phyloP scores from a whole-genome alignment of 1,140 invertebrate species.

The Drosophila sp. region DNA sequence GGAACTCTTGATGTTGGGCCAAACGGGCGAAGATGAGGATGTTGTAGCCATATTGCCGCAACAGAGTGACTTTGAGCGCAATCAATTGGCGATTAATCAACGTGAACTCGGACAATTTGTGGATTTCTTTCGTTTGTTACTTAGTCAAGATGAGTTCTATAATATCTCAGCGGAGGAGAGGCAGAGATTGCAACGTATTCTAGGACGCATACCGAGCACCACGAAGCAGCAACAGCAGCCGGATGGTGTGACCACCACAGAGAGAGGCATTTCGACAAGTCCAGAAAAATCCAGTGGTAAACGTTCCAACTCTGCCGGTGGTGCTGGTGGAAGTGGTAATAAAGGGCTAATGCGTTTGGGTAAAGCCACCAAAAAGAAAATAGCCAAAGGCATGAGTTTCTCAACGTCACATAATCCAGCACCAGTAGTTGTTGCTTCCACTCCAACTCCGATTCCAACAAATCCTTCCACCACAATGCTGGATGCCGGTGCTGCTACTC shows the following conservation, averaged over 20 bases:
- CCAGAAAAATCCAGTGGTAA: conserved; percentile 34
- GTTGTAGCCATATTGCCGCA: conserved; percentile 85
- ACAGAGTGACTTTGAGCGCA: conserved; percentile 85
- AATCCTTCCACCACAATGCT: conserved; percentile 5
- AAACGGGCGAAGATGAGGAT: conserved; percentile 85
- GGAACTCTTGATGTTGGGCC: conserved; percentile 86
- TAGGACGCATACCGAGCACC: conserved; percentile 62
- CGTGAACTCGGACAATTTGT: conserved; percentile 87
- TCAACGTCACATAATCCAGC: conserved; percentile 31
- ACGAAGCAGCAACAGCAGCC: conserved; percentile 9
- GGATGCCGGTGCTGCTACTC: conserved; percentile 29
- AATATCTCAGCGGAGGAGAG: conserved; percentile 70
- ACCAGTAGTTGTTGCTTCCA: neutral
- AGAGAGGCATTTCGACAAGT: conserved; percentile 14
- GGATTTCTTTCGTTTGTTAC: conserved; percentile 83
- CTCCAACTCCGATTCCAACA: neutral
- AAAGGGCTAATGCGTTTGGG: conserved; percentile 71
- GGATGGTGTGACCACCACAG: neutral
- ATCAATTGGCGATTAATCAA: conserved; percentile 88
- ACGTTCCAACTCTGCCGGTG: neutral
- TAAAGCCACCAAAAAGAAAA: conserved; percentile 77
- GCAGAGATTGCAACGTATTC: conserved; percentile 67
- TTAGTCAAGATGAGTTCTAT: conserved; percentile 55
- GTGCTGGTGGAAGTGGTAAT: conserved; percentile 44
- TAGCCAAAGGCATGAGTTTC: conserved; percentile 79